Conservation (phyloP, 2,113 vertebrate species). For the Caranx melampygus region DNA sequence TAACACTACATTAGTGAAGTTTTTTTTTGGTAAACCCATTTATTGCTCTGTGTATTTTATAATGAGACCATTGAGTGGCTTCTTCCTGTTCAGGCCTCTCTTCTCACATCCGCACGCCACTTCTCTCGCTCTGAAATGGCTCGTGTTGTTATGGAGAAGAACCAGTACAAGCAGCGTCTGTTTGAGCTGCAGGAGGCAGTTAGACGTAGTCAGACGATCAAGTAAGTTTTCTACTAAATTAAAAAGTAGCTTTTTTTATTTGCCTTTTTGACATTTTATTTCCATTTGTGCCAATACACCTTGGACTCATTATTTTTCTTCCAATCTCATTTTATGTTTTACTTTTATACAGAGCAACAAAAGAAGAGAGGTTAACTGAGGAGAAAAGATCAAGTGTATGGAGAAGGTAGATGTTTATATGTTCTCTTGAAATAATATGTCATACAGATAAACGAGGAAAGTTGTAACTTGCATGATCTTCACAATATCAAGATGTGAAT, state of each 20-base stretch:
- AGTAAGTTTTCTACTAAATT: conserved; percentile 54
- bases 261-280: neutral
- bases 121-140: conserved; percentile 87
- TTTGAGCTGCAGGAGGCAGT: conserved; percentile 85
- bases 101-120: conserved; percentile 69
- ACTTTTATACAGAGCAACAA: conserved; percentile 72
- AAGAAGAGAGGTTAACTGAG: conserved; percentile 72
- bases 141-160: conserved; percentile 87
- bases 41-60: neutral
- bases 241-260: too few relatives aligned
- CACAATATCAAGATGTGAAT: neutral
- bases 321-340: neutral
- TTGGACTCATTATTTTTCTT: neutral
- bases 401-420: conserved; percentile 75
- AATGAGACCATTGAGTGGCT: conserved; percentile 1
- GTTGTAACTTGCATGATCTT: neutral
- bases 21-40: neutral
- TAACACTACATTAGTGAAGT: neutral
- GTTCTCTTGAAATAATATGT: neutral
- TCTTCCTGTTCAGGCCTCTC: conserved; percentile 59
- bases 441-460: neutral
- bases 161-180: conserved; percentile 85
- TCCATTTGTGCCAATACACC: neutral
- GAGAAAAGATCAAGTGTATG: conserved; percentile 80
- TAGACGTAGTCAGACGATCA: conserved; percentile 73